phyloP scores from a whole-genome alignment of 35 echinoderm and acorn worm species.

The Ophioderma brevispina region DNA sequence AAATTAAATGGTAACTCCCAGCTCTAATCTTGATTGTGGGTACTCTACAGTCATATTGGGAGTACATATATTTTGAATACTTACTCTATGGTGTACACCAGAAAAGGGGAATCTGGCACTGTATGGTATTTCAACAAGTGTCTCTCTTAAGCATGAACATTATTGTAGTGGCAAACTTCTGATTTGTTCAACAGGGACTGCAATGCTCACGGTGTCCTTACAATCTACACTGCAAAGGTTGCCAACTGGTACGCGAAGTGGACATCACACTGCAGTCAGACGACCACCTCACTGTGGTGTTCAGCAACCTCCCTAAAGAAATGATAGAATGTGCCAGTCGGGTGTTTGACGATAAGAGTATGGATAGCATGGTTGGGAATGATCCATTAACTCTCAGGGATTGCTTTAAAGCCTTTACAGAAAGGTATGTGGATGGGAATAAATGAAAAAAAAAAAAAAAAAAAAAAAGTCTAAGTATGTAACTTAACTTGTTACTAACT shows the following conservation, averaged over 20 bases:
- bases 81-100: no score
- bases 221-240: conserved; percentile 84
- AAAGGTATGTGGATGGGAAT: conserved; percentile 57
- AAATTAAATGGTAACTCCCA: no score
- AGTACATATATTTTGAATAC: no score
- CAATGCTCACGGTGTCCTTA: conserved; percentile 86
- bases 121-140: no score
- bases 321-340: conserved; percentile 74
- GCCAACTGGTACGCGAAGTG: conserved; percentile 86
- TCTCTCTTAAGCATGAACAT: no score
- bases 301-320: conserved; percentile 60
- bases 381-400: conserved; percentile 83
- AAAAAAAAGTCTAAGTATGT: no score
- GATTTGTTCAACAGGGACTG: conserved; percentile 68
- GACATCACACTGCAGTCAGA: conserved; percentile 78
- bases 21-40: no score
- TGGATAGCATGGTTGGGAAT: conserved; percentile 54
- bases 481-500: no score
- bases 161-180: no score
- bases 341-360: conserved; percentile 71
- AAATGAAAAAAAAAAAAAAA: no score
- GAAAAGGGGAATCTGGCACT: no score
- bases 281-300: conserved; percentile 88
- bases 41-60: no score
- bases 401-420: conserved; percentile 94